Evolutionary conservation across 2,797 vertebrate genomes (phyloP), one percentile per base, ranked within the genome.

Genomic region (Manis crassicaudata): DNA sequence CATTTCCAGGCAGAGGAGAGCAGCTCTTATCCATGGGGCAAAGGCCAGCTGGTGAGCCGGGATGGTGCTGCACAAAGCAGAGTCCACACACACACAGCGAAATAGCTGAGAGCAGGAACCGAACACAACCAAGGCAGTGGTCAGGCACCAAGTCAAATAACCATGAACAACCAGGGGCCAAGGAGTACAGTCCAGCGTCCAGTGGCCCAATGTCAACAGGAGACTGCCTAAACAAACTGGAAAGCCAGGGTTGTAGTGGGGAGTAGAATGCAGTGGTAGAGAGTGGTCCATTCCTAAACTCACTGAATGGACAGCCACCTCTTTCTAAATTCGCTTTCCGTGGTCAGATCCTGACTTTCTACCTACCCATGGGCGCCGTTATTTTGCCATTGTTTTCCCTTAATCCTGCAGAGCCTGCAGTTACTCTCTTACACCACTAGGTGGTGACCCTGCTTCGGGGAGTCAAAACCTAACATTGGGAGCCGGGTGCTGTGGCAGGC

Each of bases 391-490:
- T 17, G 2, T 52, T 20, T 50, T 68, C 23, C 40, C n/a, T 35
- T 2, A 0, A 2, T 52, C 25, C 27, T 20, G 1, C 0, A 79
- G 40, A 90, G 58, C 62, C 70, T 92, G 89, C 50, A 97, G 83
- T 97, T 96, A 79, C 89, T 65, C 13, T 4, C 40, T 58, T 43
- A 5, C 10, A 80, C 92, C 94, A 93, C 93, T 65, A 95, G 97
- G 87, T 92, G 96, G 93, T 23, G 87, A 80, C 18, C 1, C 18
- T 89, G 89, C 79, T 89, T 94, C 3, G 18, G 80, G 83, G 90
- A 97, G 95, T 90, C 88, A 85, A 80, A 96, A 20, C 40, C 56
- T 4, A 18, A 67, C 35, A 25, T 50, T 32, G 8, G 50, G 37
- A 79, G 7, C 40, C 13, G 14, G 60, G 18, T 17, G 2, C 54